phyloP scores from a whole-genome alignment of 2,888 invertebrate species.

The Lysandra bellargus region DNA sequence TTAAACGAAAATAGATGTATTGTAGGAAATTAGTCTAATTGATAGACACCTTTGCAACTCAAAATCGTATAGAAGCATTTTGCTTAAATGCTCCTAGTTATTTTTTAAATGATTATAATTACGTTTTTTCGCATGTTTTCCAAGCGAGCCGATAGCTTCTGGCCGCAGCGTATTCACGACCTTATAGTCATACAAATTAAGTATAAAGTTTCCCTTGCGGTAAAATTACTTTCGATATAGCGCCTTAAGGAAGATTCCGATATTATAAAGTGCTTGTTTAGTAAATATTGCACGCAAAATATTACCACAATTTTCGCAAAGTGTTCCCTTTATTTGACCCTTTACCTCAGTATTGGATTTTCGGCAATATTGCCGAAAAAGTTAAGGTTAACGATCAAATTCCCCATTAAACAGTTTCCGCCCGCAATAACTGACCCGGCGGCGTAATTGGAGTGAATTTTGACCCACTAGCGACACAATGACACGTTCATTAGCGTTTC shows the following conservation, averaged over 20 bases:
- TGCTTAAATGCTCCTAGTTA: too few relatives aligned
- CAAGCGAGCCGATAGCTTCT: too few relatives aligned
- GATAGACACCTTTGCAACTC: too few relatives aligned
- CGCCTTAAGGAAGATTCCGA: not conserved
- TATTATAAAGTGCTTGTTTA: not conserved
- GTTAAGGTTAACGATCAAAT: not conserved
- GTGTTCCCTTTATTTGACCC: not conserved
- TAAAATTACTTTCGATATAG: too few relatives aligned
- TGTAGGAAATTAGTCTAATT: too few relatives aligned
- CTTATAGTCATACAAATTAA: too few relatives aligned
- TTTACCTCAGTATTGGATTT: not conserved
- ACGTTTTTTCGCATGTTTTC: too few relatives aligned
- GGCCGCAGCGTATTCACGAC: too few relatives aligned
- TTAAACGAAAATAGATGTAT: too few relatives aligned
- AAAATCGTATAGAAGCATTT: too few relatives aligned
- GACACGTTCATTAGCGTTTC: not conserved
- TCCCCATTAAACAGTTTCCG: conserved; percentile 6
- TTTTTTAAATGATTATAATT: too few relatives aligned
- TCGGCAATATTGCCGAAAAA: not conserved
- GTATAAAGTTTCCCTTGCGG: too few relatives aligned
- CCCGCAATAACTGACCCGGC: not conserved
- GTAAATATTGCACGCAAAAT: not conserved
- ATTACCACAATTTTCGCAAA: not conserved
- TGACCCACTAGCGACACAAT: not conserved
- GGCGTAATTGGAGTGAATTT: conserved; percentile 10